A percentile compares a stretch with the other conserved stretches of the same genome.
phyloP scores from a whole-genome alignment of 2,797 vertebrate species.

The Phoxinus dragarum region DNA sequence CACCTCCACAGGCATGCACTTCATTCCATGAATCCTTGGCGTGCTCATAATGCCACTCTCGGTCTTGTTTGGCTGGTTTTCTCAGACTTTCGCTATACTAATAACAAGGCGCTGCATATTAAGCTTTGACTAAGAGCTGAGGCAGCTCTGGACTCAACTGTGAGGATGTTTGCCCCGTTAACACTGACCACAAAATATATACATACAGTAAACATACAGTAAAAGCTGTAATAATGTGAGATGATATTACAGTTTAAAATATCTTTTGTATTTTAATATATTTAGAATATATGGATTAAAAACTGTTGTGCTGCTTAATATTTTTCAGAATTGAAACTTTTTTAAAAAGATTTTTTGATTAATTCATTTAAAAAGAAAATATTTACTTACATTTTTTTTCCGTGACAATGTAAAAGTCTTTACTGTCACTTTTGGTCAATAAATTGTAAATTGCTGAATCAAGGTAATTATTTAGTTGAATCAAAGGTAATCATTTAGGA shows the following conservation, averaged over 20 bases:
- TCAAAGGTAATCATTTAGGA: background rate
- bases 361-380: no score
- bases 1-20: constrained; percentile 57
- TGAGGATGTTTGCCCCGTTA: background rate
- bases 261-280: background rate
- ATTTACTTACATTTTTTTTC: no score
- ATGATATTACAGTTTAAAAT: background rate
- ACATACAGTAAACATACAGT: background rate
- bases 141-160: constrained; percentile 19
- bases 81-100: constrained; percentile 43
- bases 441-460: no score
- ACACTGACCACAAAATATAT: background rate
- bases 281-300: background rate
- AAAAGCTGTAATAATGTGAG: background rate
- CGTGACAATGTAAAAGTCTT: background rate
- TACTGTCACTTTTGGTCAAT: no score
- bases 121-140: constrained; percentile 36
- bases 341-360: no score
- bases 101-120: constrained; percentile 53
- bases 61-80: constrained; percentile 57
- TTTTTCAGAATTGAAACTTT: no score
- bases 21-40: constrained; percentile 53
- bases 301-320: background rate
- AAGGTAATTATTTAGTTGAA: background rate
- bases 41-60: constrained; percentile 8